phyloP scores from a whole-genome alignment of 2,888 invertebrate species.

The Watsonalla cultraria region DNA sequence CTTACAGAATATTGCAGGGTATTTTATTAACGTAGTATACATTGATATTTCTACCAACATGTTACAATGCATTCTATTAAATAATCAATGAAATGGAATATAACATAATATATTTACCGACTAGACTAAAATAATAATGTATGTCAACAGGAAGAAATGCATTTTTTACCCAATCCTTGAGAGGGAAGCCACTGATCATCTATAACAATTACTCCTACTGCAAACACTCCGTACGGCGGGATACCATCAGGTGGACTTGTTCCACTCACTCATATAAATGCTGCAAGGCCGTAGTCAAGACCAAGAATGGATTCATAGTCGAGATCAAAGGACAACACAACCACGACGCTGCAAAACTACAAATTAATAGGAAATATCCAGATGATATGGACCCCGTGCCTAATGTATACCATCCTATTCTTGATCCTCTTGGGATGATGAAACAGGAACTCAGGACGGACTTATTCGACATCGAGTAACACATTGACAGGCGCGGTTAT shows the following conservation, averaged over 20 bases:
- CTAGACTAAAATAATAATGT: slow-evolving; percentile 7
- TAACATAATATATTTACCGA: slow-evolving; percentile 1
- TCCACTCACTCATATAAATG: slow-evolving; percentile 69
- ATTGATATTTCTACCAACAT: too few species aligned
- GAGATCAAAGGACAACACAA: slow-evolving; percentile 60
- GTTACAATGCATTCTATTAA: too few species aligned
- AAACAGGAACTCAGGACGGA: neutral
- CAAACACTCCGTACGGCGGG: slow-evolving; percentile 54
- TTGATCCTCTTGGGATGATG: neutral
- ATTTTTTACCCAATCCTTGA: slow-evolving; percentile 57
- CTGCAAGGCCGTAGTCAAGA: slow-evolving; percentile 68
- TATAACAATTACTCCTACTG: slow-evolving; percentile 65
- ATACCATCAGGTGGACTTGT: slow-evolving; percentile 61
- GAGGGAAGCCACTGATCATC: slow-evolving; percentile 59
- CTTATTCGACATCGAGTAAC: neutral
- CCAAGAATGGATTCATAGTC: slow-evolving; percentile 50
- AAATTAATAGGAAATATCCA: slow-evolving; percentile 44
- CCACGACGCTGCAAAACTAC: slow-evolving; percentile 57
- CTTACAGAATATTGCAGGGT: too few species aligned
- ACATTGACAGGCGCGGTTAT: neutral
- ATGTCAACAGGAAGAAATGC: slow-evolving; percentile 32
- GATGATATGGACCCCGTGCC: neutral
- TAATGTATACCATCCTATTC: neutral
- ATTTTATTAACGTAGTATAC: too few species aligned
- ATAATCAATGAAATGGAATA: neutral